Evolutionary conservation across 2,113 vertebrate genomes (phyloP), one percentile per base, ranked within the genome.

Genomic region (Cryptomyrus ogoouensis): DNA sequence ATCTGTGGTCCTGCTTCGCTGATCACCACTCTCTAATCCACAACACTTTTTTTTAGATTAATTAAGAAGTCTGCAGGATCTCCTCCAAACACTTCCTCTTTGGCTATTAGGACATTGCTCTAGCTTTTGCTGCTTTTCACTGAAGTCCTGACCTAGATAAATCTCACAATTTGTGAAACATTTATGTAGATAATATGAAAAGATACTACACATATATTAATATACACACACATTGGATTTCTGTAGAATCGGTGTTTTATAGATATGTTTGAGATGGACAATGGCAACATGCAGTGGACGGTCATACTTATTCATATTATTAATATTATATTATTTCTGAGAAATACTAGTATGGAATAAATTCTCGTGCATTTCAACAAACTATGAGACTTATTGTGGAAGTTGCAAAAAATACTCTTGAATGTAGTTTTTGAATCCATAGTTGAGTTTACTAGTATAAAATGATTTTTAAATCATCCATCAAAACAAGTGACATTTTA

Each of bases 11-110:
- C 74, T 89, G 88, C 74, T 39, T 83, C 74, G 3, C 46, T 44
- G 88, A 83, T 83, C 89, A 88, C 47, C 46, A 19, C 47, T 27
- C 12, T 77, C 84, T 44, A 31, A 52, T 88, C 47, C 84, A 90
- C 62, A 53, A 44, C 17, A 88, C 15, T 74, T 74, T 83, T 62
- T 90, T 86, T 84, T 21, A 89, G 13, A 53, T 52, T 52, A 53
- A 89, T 50, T 83, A 83, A 83, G 80, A 74, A 56, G 74, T 83
- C 47, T 80, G 70, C 66, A 31, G 24, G 74, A 35, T 83, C n/a
- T 83, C 77, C 47, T 83, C 47, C 70, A 83, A 39, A 39, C 74
- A 24, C n/a, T 50, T 56, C 70, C 46, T 83, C 66, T 24, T 21
- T 52, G 49, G 70, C 88, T 53, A 12, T 24, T 42, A 21, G 47